Evolutionary conservation across 2,888 invertebrate species (phyloP).

Genomic region (Phlogophora meticulosa): DNA sequence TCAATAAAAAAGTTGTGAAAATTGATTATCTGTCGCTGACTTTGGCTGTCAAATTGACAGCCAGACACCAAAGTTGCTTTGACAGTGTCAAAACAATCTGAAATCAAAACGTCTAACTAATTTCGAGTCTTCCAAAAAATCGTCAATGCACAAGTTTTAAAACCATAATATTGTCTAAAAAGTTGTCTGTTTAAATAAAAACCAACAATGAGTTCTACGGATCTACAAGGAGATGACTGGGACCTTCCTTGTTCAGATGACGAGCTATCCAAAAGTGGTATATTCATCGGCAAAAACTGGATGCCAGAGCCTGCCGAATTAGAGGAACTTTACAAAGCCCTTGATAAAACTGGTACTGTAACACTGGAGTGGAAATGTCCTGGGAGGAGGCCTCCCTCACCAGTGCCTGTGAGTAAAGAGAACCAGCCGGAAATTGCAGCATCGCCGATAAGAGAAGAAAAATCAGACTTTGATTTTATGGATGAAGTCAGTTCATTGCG

Average conservation of each 20-base stretch:
- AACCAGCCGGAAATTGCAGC: conserved; percentile 83
- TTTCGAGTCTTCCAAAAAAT: no score
- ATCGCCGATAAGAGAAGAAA: conserved; percentile 88
- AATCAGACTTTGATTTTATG: conserved; percentile 96
- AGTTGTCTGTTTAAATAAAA: neutral
- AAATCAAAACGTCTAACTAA: no score
- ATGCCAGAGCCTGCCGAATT: conserved; percentile 93
- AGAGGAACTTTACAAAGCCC: conserved; percentile 93
- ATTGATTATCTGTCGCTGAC: no score
- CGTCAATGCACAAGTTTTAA: no score
- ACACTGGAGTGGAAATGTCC: conserved; percentile 95
- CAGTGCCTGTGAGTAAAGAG: conserved; percentile 91
- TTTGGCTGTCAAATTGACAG: no score
- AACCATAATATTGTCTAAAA: no score
- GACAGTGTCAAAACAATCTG: no score
- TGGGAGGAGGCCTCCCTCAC: conserved; percentile 94
- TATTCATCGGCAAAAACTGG: conserved; percentile 91
- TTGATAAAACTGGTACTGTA: conserved; percentile 93
- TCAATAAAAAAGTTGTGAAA: no score
- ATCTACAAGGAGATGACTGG: conserved; percentile 91
- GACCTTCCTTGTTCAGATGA: conserved; percentile 93
- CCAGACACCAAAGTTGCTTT: no score
- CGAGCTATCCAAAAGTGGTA: conserved; percentile 89
- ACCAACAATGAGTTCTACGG: conserved; percentile 58
- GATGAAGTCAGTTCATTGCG: conserved; percentile 95